Conservation (phyloP, 2,113 vertebrate species). For the Cynopterus brachyotis region DNA sequence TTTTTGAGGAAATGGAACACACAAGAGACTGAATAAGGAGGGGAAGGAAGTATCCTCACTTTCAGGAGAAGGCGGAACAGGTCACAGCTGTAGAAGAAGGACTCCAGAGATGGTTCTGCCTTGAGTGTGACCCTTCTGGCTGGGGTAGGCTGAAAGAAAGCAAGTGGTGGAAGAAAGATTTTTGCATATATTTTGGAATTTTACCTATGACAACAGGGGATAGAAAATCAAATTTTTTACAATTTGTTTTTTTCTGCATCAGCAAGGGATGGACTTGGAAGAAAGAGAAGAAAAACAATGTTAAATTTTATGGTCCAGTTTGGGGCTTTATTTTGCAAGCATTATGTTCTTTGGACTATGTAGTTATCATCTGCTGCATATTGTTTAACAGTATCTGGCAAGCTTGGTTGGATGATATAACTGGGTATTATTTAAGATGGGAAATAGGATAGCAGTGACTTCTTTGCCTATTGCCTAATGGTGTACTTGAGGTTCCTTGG, state of each 20-base stretch:
- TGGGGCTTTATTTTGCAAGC: conserved; percentile 46
- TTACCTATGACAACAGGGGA: neutral
- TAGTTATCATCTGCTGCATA: conserved; percentile 61
- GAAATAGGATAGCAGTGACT: conserved; percentile 58
- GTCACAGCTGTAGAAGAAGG: neutral
- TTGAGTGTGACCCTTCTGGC: neutral
- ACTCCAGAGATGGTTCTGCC: neutral
- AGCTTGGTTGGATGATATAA: conserved; percentile 51
- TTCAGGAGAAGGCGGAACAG: neutral
- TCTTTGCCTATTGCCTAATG: conserved; percentile 60
- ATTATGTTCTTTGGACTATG: conserved; percentile 60
- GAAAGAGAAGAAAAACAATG: conserved; percentile 6
- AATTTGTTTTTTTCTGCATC: conserved; percentile 54
- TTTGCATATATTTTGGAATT: conserved; percentile 17
- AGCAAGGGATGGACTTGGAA: conserved; percentile 55
- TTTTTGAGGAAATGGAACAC: neutral
- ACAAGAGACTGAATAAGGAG: neutral
- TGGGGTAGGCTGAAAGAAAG: neutral
- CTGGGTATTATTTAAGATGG: conserved; percentile 66
- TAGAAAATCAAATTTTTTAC: neutral
- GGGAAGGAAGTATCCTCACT: neutral
- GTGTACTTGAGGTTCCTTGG: conserved; percentile 64
- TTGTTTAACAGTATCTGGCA: conserved; percentile 61
- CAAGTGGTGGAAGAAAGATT: neutral
- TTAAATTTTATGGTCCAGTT: conserved; percentile 55